Evolutionary conservation across 2,888 invertebrate genomes (phyloP).

Genomic region (Apamea epomidion): DNA sequence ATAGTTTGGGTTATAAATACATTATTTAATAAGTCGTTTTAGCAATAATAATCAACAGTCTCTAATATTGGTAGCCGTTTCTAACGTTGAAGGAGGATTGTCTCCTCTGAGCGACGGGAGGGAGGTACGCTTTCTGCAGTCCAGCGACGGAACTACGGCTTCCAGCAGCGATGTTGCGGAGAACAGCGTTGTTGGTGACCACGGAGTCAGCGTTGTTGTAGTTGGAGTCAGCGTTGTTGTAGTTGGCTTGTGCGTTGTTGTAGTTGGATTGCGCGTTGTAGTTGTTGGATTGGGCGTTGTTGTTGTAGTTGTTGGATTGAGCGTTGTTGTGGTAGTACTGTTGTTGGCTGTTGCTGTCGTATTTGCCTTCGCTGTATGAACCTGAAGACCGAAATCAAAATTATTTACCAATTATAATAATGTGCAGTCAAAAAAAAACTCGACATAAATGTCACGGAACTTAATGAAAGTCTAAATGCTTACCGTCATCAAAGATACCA

Average conservation of each 20-base stretch:
- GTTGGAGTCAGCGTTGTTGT: constrained; percentile 50
- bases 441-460: too few species aligned
- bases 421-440: too few species aligned
- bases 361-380: constrained; percentile 83
- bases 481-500: constrained; percentile 87
- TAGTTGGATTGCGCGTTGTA: constrained; percentile 56
- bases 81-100: constrained; percentile 4
- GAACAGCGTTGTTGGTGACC: constrained; percentile 75
- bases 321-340: constrained; percentile 64
- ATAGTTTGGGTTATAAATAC: constrained; percentile 35
- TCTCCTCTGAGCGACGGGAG: constrained; percentile 69
- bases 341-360: constrained; percentile 66
- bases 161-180: constrained; percentile 32
- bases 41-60: constrained; percentile 31
- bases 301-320: constrained; percentile 54
- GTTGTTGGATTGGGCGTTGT: constrained; percentile 69
- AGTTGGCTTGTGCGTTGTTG: constrained; percentile 67
- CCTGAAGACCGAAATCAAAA: constrained; percentile 70
- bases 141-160: constrained; percentile 40
- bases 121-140: constrained; percentile 73
- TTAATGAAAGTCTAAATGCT: constrained; percentile 1
- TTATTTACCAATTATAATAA: not conserved
- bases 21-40: constrained; percentile 37
- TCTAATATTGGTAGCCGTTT: constrained; percentile 4
- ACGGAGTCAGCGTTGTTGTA: constrained; percentile 71